Evolutionary conservation across 2,888 invertebrate genomes (phyloP).

Genomic region (Macrophya annulata): DNA sequence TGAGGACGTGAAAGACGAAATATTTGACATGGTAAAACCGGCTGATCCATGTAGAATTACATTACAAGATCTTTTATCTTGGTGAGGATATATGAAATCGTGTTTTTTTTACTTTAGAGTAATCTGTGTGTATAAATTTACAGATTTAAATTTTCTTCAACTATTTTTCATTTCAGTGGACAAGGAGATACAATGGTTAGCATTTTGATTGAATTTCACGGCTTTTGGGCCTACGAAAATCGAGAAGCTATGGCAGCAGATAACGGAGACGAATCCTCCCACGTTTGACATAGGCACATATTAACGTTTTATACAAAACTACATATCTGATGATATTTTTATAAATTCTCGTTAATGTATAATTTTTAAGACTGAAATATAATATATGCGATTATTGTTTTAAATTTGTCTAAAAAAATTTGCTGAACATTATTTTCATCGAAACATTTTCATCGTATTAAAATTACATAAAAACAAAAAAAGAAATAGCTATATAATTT

Average conservation of each 20-base stretch:
- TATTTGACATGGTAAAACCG: conserved; percentile 98
- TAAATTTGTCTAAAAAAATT: not conserved
- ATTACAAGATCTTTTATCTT: conserved; percentile 90
- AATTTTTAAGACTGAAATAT: conserved; percentile 44
- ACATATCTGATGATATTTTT: conserved; percentile 11
- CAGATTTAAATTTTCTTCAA: conserved; percentile 3
- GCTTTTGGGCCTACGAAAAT: conserved; percentile 98
- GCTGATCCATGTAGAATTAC: conserved; percentile 92
- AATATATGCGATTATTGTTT: conserved; percentile 30
- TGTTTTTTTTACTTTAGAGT: not conserved
- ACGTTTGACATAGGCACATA: conserved; percentile 67
- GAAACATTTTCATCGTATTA: not conserved
- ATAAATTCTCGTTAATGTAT: not conserved
- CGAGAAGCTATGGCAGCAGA: conserved; percentile 90
- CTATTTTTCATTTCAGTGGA: conserved; percentile 83
- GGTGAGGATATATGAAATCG: conserved; percentile 79
- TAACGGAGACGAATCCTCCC: conserved; percentile 79
- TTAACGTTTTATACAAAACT: conserved; percentile 7
- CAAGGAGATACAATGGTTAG: conserved; percentile 97
- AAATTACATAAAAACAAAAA: not conserved
- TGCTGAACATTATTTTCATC: not conserved
- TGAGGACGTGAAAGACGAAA: conserved; percentile 97
- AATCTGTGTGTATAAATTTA: not conserved
- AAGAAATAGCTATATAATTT: not conserved
- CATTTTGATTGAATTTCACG: conserved; percentile 96